Conservation (phyloP, 2,797 vertebrate genomes). For the Sebastes kiyomatsui region DNA sequence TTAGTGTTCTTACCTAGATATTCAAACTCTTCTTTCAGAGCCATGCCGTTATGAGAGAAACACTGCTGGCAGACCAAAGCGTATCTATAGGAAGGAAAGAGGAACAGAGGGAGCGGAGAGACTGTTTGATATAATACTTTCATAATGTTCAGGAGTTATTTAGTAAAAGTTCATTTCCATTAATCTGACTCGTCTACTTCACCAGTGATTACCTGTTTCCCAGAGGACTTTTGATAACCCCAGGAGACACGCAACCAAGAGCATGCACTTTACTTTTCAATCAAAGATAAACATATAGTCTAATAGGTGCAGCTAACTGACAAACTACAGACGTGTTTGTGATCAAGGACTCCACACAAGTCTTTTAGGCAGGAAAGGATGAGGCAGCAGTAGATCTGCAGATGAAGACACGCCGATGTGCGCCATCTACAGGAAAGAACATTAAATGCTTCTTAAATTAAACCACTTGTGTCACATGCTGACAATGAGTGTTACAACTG, state of each 20-base stretch:
- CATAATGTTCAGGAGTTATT: neutral
- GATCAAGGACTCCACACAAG: neutral
- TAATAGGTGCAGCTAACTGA: neutral
- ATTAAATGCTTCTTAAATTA: neutral
- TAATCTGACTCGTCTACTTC: neutral
- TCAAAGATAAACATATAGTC: neutral
- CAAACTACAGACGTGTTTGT: neutral
- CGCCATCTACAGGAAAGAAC: neutral
- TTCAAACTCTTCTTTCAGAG: slow-evolving; percentile 97
- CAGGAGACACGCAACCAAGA: no score
- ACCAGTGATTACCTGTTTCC: neutral
- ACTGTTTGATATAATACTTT: neutral
- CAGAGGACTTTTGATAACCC: neutral
- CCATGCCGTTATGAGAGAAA: slow-evolving; percentile 99
- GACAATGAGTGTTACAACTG: no score
- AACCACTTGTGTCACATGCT: neutral
- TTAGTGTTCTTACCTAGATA: slow-evolving; percentile 88
- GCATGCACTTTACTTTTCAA: no score
- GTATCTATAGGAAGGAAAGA: slow-evolving; percentile 80
- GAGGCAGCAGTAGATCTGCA: no score
- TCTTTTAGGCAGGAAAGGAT: no score
- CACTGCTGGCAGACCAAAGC: slow-evolving; percentile 97
- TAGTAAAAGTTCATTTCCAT: neutral
- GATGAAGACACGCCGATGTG: no score
- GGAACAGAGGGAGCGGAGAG: neutral